A percentile compares a stretch with the other conserved stretches of the same genome.
Evolutionary conservation across 2,888 invertebrate species (phyloP).

Genomic region (Eupsilia transversa): DNA sequence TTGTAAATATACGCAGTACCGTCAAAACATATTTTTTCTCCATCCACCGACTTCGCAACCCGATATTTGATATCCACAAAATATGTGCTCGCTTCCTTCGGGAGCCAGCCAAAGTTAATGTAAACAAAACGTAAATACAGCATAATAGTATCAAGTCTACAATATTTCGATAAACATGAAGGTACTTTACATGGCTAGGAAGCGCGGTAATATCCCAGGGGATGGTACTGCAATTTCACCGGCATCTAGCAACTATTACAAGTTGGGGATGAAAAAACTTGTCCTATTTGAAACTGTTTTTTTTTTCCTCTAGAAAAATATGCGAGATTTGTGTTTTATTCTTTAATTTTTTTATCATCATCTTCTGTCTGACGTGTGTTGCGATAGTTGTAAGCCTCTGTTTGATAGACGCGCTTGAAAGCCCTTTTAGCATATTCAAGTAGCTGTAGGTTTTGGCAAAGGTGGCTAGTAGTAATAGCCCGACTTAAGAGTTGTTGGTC

Average conservation of each 20-base stretch:
- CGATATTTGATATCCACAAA: constrained; percentile 38
- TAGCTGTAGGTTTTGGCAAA: too few relatives aligned
- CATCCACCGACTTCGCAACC: background rate
- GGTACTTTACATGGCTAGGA: constrained; percentile 79
- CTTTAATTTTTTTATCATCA: background rate
- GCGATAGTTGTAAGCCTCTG: background rate
- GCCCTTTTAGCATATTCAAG: background rate
- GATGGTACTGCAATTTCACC: constrained; percentile 86
- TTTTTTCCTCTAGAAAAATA: constrained; percentile 1
- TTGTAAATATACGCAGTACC: background rate
- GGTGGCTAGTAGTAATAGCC: too few relatives aligned
- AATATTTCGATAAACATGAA: constrained; percentile 84
- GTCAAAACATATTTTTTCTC: constrained; percentile 3
- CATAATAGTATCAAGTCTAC: constrained; percentile 65
- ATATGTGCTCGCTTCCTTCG: constrained; percentile 44
- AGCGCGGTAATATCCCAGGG: constrained; percentile 86
- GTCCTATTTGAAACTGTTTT: constrained; percentile 20
- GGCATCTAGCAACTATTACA: constrained; percentile 81
- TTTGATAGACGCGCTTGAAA: background rate
- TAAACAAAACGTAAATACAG: constrained; percentile 70
- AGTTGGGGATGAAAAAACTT: constrained; percentile 67
- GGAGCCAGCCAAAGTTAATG: constrained; percentile 60
- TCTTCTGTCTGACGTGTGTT: background rate
- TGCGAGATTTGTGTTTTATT: background rate
- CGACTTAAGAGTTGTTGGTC: too few relatives aligned